A percentile compares a stretch with the other conserved stretches of the same genome.
phyloP scores from a whole-genome alignment of 2,113 vertebrate species.

The Marmota flaviventris region DNA sequence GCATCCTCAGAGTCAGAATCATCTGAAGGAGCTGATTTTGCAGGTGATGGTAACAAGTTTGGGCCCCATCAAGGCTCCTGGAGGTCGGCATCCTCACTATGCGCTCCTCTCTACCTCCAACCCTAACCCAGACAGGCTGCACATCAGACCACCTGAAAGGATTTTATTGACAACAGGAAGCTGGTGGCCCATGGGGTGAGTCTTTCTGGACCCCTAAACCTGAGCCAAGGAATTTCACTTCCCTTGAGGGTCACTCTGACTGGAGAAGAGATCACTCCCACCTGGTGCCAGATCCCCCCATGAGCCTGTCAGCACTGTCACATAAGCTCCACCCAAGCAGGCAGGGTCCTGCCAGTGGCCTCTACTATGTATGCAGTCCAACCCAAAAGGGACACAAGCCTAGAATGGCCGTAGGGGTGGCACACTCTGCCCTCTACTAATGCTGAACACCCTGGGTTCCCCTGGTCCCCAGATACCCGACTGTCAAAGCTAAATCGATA shows the following conservation, averaged over 20 bases:
- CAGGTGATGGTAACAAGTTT: not conserved
- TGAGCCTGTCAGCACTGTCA: not conserved
- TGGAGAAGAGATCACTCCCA: too few species aligned
- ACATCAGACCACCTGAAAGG: not conserved
- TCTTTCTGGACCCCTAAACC: not conserved
- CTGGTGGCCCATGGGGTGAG: not conserved
- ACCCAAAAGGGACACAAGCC: not conserved
- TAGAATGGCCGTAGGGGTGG: not conserved
- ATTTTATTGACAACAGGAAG: not conserved
- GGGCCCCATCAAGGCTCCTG: not conserved
- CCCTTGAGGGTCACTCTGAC: not conserved
- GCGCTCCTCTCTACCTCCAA: not conserved
- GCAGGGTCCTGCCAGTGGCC: not conserved
- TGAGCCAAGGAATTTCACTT: not conserved
- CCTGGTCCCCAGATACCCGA: slow-evolving; percentile 68
- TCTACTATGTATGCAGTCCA: not conserved
- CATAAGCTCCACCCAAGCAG: not conserved
- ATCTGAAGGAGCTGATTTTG: not conserved
- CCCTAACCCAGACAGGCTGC: fast-evolving
- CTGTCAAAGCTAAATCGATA: slow-evolving; percentile 81
- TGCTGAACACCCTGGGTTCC: slow-evolving; percentile 66
- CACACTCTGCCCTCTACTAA: slow-evolving; percentile 53
- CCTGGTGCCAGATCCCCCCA: not conserved
- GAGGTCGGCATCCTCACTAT: fast-evolving
- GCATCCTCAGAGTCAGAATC: not conserved